Evolutionary conservation across 2,113 vertebrate genomes (phyloP), one percentile per base, ranked within the genome.

Genomic region (Chunga burmeisteri): DNA sequence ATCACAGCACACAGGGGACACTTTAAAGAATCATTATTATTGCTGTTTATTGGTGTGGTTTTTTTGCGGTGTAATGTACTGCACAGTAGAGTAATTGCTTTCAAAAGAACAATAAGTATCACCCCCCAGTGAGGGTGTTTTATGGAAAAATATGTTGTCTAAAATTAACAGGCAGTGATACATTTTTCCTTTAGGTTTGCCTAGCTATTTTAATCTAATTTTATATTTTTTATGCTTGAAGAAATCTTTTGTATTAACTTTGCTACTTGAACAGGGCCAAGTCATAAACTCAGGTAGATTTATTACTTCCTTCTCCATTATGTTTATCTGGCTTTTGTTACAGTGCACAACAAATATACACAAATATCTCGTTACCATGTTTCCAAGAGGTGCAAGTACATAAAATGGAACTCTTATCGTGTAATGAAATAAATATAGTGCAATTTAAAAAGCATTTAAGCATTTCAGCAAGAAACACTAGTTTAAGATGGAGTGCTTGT

Each of bases 21-120:
- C 16, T 95, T 97, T 91, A 95, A 88, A 80, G 55, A 81, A 92
- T 94, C 62, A 80, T 92, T 96, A 90, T 96, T 97, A 88, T 93
- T 96, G 61, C 66, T 95, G 53, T 96, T 98, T 97, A 96, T 96
- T 94, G 71, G 75, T 92, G 73, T 67, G 66, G 3, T 0, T 32
- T 93, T 97, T 91, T 96, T 96, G 65, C 78, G 88, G 30, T 66
- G 58, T 86, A 94, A 95, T 74, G 46, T 78, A 92, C 30, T 82
- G 34, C 90, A 68, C 30, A 40, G 40, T 40, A 87, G 44, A 96
- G 81, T 65, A 97, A 96, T 80, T 88, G 62, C 50, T 92, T 97
- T 96, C 87, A 94, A 96, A 94, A 97, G 72, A 96, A 96, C 52
- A 95, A 13, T 74, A 96, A 92, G 20, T 87, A 87, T 71, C 85